These are phyloP conservation scores for Probosciger aterrimus DNA, from an alignment of 2,113 vertebrate species.

Conservation along the genomic window DNA sequence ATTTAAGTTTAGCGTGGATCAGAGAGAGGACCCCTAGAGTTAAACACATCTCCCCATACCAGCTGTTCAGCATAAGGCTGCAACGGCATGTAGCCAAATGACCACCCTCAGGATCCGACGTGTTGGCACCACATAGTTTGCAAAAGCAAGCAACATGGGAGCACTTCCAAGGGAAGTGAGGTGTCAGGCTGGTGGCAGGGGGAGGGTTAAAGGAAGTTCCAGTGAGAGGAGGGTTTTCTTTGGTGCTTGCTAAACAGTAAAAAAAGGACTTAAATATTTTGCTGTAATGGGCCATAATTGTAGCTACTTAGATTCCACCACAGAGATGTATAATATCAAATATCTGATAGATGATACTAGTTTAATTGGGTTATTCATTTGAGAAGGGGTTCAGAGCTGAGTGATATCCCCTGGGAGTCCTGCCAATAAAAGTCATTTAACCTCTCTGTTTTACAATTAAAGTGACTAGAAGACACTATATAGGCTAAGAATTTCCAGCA, in stretches of 20 bases:
- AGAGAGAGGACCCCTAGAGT: conserved; percentile 20
- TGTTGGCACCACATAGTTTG: conserved; percentile 16
- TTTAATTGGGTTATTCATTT: conserved; percentile 10
- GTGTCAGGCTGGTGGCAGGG: background rate
- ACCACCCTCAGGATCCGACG: conserved; percentile 8
- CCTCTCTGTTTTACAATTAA: background rate
- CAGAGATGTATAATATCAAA: background rate
- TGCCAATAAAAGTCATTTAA: background rate
- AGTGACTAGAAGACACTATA: background rate
- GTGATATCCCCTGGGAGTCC: background rate
- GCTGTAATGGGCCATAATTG: background rate
- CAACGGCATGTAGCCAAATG: background rate
- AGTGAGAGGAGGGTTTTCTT: background rate
- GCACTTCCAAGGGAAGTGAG: background rate
- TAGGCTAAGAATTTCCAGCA: background rate
- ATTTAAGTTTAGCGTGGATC: conserved; percentile 44
- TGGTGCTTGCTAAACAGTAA: background rate
- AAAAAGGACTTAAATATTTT: conserved; percentile 13
- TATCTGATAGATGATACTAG: background rate
- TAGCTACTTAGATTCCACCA: background rate
- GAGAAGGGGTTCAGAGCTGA: background rate
- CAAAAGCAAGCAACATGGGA: background rate
- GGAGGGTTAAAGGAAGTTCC: background rate
- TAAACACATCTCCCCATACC: conserved; percentile 25
- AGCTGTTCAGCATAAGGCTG: conserved; percentile 35